These are phyloP conservation scores for Rhagoletis pomonella DNA, from an alignment of 1,140 invertebrate genomes.

Conservation along the genomic window DNA sequence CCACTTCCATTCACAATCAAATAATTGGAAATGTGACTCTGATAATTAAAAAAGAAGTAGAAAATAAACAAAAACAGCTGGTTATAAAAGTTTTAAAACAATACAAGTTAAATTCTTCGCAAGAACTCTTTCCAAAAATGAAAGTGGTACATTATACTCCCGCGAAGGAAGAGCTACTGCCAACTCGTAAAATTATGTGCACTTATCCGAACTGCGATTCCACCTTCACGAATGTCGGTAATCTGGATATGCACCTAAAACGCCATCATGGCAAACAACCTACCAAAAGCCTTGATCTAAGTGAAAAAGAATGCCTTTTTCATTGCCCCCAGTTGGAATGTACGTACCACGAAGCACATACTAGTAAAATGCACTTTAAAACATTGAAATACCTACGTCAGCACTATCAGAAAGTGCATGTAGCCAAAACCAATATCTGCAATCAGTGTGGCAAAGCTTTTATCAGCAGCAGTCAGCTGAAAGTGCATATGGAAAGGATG, in stretches of 20 bases:
- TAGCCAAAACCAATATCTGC: constrained; percentile 76
- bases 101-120: background rate
- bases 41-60: background rate
- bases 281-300: constrained; percentile 7
- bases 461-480: constrained; percentile 74
- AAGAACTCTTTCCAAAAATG: constrained; percentile 15
- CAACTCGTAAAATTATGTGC: constrained; percentile 60
- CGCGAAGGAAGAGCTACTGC: constrained; percentile 40
- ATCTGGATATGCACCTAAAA: constrained; percentile 68
- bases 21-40: background rate
- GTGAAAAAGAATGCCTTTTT: constrained; percentile 52
- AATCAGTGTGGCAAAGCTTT: constrained; percentile 77
- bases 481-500: constrained; percentile 74
- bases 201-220: constrained; percentile 64
- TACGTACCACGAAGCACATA: constrained; percentile 61
- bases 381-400: constrained; percentile 71
- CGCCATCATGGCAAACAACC: constrained; percentile 64
- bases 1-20: background rate
- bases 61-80: constrained; percentile 18
- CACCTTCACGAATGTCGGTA: constrained; percentile 68
- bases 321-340: constrained; percentile 68
- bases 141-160: constrained; percentile 54
- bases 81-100: background rate
- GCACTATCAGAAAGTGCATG: constrained; percentile 79
- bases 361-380: constrained; percentile 61